These are phyloP conservation scores for Mastigias papua DNA, from an alignment of 30 jellyfish, hydroid and myxozoan genomes.

Conservation along the genomic window DNA sequence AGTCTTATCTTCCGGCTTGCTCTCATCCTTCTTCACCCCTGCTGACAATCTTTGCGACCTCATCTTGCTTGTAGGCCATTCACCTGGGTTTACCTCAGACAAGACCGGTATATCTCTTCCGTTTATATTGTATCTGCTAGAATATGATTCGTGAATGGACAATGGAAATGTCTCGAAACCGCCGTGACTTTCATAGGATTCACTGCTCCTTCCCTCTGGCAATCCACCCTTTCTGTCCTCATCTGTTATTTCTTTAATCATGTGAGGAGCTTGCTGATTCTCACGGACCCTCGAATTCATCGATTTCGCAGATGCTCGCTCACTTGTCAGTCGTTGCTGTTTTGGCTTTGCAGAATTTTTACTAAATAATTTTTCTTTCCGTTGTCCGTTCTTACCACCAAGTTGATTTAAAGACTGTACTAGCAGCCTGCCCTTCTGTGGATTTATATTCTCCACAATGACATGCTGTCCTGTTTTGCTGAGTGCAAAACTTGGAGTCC, in stretches of 20 bases:
- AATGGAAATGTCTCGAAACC: constrained; percentile 33
- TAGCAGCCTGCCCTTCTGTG: constrained; percentile 20
- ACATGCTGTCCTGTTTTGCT: constrained; percentile 33
- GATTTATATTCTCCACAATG: constrained; percentile 25
- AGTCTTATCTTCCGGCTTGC: constrained; percentile 18
- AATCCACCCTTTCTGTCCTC: neutral
- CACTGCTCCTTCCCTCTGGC: neutral
- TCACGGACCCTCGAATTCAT: neutral
- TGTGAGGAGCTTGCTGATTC: neutral
- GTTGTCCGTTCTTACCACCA: neutral
- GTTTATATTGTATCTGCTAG: constrained; percentile 23
- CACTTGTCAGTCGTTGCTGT: neutral
- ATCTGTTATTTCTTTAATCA: constrained; percentile 19
- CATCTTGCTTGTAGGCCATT: constrained; percentile 1
- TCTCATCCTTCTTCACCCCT: constrained; percentile 60
- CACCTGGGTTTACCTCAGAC: constrained; percentile 1
- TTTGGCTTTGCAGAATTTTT: neutral
- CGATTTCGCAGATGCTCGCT: neutral
- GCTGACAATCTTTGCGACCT: neutral
- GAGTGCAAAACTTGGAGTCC: neutral
- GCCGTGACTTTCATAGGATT: neutral
- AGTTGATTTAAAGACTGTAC: constrained; percentile 19
- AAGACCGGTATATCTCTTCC: constrained; percentile 10
- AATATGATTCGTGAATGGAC: constrained; percentile 12
- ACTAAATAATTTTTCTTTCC: neutral